Base-by-base conservation (phyloP, 2,113 vertebrate genomes). In the Nibea albiflora region DNA sequence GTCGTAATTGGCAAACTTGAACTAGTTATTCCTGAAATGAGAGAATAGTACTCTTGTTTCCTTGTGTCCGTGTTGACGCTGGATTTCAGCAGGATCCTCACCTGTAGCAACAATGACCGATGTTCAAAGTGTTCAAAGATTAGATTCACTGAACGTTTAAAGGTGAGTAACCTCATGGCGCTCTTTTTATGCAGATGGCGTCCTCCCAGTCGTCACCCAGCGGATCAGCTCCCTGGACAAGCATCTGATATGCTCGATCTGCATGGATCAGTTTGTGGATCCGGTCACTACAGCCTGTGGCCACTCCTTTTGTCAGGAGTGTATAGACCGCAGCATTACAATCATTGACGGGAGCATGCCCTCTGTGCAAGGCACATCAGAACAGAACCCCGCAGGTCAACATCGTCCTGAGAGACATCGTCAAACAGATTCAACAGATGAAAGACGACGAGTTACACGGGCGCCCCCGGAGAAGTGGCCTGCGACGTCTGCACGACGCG, bases 401-500 rank as follows among this genome's bases (percentile, higher is more conserved):
- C 17, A 81, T 91, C 5, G 11, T 83, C 2, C 69, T 95, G 11
- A 80, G 80, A 52, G 82, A 46, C 11, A 52, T 94, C 0, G 4
- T 83, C 0, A 1, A 74, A 22, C 73, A 90, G 22, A 0, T 81
- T 22, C 57, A 17, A 17, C 58, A 71, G 5, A 6, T 11, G 1
- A 22, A 26, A 2, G 6, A 65, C 0, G 4, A 14, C 0, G 1
- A 53, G 20, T 77, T 77, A 44, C 22, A 76, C 50, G 0, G 73
- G 76, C 6, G 64, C 60, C 0, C 81, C 93, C 0, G 95, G 95
- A 6, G 96, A 97, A 15, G 95, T 98, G 63, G 88, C 95, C 39
- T 98, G 97, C 0, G 96, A 98, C 76, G 88, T 96, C 47, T 99
- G 97, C 92, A 94, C 92, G 0, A 91, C 93, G n/a, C 94, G 87